Conservation (phyloP, 2,888 invertebrate genomes). For the Gonocerus acuteangulatus region DNA sequence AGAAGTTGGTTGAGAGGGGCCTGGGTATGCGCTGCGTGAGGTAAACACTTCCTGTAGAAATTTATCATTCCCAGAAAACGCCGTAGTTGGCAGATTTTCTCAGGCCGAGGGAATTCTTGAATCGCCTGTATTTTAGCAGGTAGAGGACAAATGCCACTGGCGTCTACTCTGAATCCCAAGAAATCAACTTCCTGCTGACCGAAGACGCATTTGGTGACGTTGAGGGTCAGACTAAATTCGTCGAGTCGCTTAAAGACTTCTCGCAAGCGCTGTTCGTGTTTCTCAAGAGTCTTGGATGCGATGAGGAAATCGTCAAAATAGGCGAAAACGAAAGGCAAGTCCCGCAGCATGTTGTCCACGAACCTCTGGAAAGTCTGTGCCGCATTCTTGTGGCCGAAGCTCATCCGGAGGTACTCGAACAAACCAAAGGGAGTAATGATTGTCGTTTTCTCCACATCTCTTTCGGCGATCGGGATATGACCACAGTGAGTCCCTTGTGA, state of each 20-base stretch:
- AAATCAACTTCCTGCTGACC: neutral
- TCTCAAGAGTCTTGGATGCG: neutral
- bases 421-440: too few relatives aligned
- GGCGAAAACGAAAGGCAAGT: neutral
- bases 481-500: too few relatives aligned
- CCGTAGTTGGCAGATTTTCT: neutral
- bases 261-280: neutral
- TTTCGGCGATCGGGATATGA: neutral
- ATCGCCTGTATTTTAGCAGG: neutral
- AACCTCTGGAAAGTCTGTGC: neutral
- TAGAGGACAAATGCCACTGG: neutral
- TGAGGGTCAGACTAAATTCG: neutral
- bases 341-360: too few relatives aligned
- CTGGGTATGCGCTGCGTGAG: too few relatives aligned
- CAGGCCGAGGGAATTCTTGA: neutral
- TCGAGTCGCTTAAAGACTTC: neutral
- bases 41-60: too few relatives aligned
- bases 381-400: neutral
- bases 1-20: neutral
- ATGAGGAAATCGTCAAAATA: neutral
- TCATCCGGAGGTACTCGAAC: neutral
- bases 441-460: neutral
- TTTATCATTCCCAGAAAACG: too few relatives aligned
- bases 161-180: neutral
- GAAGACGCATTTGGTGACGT: neutral